Conservation (phyloP, 35 echinoderm and acorn worm genomes). For the Heliocidaris tuberculata region DNA sequence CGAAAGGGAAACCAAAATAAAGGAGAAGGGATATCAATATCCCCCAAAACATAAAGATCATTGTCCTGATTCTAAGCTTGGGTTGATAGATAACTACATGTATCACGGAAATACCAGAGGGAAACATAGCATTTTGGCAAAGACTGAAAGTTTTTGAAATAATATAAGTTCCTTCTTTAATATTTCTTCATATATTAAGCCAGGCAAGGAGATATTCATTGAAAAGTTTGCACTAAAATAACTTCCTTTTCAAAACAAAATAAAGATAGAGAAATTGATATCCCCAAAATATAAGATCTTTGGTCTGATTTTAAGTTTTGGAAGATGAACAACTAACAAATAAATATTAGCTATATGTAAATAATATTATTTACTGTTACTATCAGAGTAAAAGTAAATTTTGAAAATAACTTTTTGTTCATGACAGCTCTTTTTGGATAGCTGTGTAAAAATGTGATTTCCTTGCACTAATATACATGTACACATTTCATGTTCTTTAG, state of each 20-base stretch:
- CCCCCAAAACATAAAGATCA: neutral
- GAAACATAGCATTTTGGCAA: neutral
- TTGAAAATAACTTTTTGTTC: no score
- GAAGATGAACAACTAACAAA: no score
- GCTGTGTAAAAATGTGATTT: no score
- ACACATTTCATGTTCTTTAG: no score
- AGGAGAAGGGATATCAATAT: neutral
- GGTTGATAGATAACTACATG: neutral
- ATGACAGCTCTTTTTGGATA: no score
- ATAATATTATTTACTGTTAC: no score
- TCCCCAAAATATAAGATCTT: neutral
- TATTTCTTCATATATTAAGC: neutral
- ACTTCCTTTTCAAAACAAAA: neutral
- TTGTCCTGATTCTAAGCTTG: neutral
- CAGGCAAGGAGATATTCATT: neutral
- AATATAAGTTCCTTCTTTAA: no score
- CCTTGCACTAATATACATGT: no score
- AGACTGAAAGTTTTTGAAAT: neutral
- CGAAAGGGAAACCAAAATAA: neutral
- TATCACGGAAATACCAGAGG: neutral
- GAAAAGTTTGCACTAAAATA: no score
- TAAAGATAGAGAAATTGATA: neutral
- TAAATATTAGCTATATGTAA: no score
- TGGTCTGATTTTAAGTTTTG: no score
- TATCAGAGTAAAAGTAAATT: no score